A percentile compares a stretch with the other conserved stretches of the same genome.
Conservation (phyloP, 2,113 vertebrate genomes). For the Albula goreensis region DNA sequence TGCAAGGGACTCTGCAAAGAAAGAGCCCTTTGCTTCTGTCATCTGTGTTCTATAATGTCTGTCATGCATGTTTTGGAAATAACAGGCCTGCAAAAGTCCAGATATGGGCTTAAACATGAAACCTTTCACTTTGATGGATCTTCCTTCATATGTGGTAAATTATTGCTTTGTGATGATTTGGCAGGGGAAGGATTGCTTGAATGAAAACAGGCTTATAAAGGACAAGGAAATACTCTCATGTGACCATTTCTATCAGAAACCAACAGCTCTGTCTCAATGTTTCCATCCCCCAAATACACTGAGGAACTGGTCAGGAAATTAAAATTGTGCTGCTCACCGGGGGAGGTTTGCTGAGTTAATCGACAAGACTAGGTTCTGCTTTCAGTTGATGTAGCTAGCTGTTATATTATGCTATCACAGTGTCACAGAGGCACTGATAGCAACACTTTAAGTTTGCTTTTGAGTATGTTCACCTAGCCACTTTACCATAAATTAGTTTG, state of each 20-base stretch:
- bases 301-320: neutral
- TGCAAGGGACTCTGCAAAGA: neutral
- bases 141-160: slow-evolving; percentile 11
- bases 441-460: no score
- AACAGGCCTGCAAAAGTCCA: neutral
- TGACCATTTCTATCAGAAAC: neutral
- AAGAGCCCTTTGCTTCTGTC: neutral
- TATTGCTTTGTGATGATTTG: slow-evolving; percentile 30
- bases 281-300: no score
- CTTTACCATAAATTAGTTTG: no score
- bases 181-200: slow-evolving; percentile 21
- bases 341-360: neutral
- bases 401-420: no score
- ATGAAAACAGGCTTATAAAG: slow-evolving; percentile 40
- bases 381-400: no score
- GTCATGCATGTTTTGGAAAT: neutral
- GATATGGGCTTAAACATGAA: slow-evolving; percentile 19
- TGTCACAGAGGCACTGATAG: no score
- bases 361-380: no score
- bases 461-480: no score
- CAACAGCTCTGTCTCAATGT: neutral
- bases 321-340: neutral
- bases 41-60: neutral
- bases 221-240: neutral
- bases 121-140: slow-evolving; percentile 7